phyloP scores from a whole-genome alignment of 2,113 vertebrate species.

The Aspiorhynchus laticeps region DNA sequence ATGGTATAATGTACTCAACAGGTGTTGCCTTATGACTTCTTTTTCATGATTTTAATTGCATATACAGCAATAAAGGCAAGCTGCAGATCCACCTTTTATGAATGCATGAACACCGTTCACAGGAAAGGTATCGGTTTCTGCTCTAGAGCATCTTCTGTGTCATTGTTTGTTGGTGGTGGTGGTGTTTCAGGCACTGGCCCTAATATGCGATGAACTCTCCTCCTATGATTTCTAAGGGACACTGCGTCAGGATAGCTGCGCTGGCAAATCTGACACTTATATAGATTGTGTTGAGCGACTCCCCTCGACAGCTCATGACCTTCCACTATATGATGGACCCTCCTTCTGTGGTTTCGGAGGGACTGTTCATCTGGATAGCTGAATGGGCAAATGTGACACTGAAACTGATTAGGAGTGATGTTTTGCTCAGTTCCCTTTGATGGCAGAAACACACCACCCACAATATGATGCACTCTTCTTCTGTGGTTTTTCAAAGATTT shows the following conservation, averaged over 20 bases:
- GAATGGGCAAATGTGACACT: slow-evolving; percentile 74
- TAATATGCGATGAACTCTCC: slow-evolving; percentile 64
- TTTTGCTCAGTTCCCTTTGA: slow-evolving; percentile 46
- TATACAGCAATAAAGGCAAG: neutral
- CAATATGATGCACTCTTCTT: slow-evolving; percentile 51
- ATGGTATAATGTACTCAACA: neutral
- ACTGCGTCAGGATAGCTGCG: slow-evolving; percentile 52
- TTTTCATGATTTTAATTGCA: neutral
- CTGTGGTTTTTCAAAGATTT: slow-evolving; percentile 55
- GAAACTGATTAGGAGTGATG: slow-evolving; percentile 61
- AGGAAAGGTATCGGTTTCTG: slow-evolving; percentile 12
- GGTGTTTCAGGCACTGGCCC: slow-evolving; percentile 56
- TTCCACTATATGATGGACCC: slow-evolving; percentile 72
- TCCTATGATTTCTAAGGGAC: slow-evolving; percentile 57
- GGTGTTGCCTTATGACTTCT: neutral
- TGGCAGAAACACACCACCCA: slow-evolving; percentile 45
- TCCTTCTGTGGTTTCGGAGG: slow-evolving; percentile 75
- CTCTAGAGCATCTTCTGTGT: neutral
- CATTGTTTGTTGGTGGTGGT: slow-evolving; percentile 28
- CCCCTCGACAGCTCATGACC: slow-evolving; percentile 54
- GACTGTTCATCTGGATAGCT: slow-evolving; percentile 72
- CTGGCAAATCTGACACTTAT: slow-evolving; percentile 59
- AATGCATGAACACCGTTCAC: neutral
- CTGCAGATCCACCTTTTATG: neutral
- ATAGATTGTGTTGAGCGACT: slow-evolving; percentile 38